These are phyloP conservation scores for Alexandromys fortis DNA, from an alignment of 2,113 vertebrate genomes.

Conservation along the genomic window DNA sequence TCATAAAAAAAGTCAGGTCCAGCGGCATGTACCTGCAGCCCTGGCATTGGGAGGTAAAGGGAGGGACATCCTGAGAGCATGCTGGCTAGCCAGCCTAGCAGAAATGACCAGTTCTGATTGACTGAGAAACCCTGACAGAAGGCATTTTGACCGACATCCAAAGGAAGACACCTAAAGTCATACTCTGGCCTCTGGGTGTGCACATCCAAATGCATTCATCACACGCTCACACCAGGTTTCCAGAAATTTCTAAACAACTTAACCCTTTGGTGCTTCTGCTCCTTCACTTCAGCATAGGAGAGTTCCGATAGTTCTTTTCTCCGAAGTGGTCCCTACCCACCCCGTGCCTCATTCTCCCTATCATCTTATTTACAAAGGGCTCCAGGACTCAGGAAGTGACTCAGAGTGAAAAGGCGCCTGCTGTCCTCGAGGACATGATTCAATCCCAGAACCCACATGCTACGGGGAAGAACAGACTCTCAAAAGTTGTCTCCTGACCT, in stretches of 20 bases:
- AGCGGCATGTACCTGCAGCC: neutral
- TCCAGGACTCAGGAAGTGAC: neutral
- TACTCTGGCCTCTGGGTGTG: neutral
- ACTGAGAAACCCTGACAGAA: neutral
- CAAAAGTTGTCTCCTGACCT: neutral
- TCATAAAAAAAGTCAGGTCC: neutral
- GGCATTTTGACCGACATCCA: neutral
- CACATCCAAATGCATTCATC: neutral
- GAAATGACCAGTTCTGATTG: neutral
- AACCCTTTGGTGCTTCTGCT: neutral
- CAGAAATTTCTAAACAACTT: neutral
- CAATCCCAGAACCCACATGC: neutral
- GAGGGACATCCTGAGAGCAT: neutral
- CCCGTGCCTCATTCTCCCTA: neutral
- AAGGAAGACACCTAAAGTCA: neutral
- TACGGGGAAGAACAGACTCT: neutral
- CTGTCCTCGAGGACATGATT: neutral
- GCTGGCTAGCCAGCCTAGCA: neutral
- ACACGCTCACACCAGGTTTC: neutral
- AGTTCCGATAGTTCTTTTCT: constrained; percentile 1
- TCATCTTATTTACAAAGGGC: neutral
- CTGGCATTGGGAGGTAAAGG: too few relatives aligned
- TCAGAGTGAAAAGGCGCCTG: neutral
- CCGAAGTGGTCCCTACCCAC: neutral
- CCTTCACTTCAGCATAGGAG: constrained; percentile 8